phyloP scores from a whole-genome alignment of 2,113 vertebrate species.

The Apodemus sylvaticus region DNA sequence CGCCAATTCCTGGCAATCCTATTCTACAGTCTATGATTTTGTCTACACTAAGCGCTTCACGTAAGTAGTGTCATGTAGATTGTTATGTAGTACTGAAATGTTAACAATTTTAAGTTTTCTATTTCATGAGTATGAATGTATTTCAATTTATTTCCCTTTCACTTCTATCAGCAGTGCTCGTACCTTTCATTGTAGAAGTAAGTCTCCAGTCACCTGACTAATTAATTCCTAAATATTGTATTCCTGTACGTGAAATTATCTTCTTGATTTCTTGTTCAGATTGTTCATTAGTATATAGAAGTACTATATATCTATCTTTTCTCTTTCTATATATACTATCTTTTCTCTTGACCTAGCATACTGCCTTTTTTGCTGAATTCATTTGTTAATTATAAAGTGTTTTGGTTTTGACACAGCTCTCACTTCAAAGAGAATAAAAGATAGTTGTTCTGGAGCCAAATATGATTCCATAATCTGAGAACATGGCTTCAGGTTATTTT shows the following conservation, averaged over 20 bases:
- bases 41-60: not conserved
- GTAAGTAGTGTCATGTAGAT: not conserved
- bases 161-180: not conserved
- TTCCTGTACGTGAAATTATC: not conserved
- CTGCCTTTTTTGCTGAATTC: not conserved
- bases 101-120: not conserved
- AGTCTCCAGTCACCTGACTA: not conserved
- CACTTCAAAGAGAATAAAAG: not conserved
- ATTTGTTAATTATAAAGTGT: not conserved
- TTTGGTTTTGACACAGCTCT: not conserved
- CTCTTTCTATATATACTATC: no score
- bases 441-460: not conserved
- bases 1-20: not conserved
- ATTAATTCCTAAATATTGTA: not conserved
- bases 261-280: constrained; percentile 1
- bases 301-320: not conserved
- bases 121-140: not conserved
- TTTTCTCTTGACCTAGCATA: not conserved
- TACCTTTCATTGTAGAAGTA: not conserved
- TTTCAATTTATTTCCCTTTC: not conserved
- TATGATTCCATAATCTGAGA: not conserved
- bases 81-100: not conserved
- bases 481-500: not conserved
- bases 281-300: not conserved
- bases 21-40: not conserved